These are phyloP conservation scores for Bathynomus jamesi DNA, from an alignment of 1,140 invertebrate species.

Conservation along the genomic window DNA sequence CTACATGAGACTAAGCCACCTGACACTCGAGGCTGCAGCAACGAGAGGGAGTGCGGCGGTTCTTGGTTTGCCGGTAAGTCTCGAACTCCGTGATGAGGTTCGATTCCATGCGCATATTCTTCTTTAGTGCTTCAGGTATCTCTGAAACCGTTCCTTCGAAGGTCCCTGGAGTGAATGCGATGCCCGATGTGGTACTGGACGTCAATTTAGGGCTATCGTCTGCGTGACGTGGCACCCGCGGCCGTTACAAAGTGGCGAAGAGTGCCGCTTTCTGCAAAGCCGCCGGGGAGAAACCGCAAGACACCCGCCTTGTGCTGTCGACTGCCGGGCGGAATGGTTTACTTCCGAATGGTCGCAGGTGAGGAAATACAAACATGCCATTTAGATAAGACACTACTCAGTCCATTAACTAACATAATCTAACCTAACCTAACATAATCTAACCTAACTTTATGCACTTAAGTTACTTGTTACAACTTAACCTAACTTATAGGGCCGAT, in stretches of 20 bases:
- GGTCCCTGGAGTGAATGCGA: conserved; percentile 50
- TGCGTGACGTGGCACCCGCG: conserved; percentile 51
- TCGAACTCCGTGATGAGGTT: too few species aligned
- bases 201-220: conserved; percentile 50
- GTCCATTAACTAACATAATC: too few species aligned
- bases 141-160: too few species aligned
- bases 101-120: too few species aligned
- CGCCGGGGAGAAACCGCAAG: not conserved
- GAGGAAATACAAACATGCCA: too few species aligned
- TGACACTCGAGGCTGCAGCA: conserved; percentile 53
- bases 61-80: too few species aligned
- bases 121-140: too few species aligned
- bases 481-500: too few species aligned
- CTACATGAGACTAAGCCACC: conserved; percentile 52
- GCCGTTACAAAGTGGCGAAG: conserved; percentile 29
- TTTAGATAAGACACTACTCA: too few species aligned
- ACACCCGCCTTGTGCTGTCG: not conserved
- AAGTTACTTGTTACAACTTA: too few species aligned
- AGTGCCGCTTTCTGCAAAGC: conserved; percentile 41
- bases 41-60: conserved; percentile 54
- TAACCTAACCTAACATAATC: too few species aligned
- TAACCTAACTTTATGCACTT: too few species aligned
- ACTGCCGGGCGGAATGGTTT: not conserved
- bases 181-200: conserved; percentile 53
- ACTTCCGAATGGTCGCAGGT: not conserved